phyloP scores from a whole-genome alignment of 2,113 vertebrate species.

The Patagioenas fasciata region DNA sequence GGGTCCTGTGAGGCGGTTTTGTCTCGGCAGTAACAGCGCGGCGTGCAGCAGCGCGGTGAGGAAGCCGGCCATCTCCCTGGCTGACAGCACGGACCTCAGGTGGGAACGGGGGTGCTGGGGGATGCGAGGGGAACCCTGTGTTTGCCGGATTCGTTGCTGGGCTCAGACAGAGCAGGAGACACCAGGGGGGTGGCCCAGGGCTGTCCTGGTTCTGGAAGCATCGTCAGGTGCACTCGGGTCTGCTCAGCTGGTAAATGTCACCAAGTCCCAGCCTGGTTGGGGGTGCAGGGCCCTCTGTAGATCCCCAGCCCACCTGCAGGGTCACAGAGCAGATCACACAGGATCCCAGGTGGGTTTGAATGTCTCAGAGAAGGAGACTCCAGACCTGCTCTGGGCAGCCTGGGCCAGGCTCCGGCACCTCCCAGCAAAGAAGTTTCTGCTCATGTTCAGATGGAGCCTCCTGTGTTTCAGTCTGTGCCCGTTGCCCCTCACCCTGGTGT shows the following conservation, averaged over 20 bases:
- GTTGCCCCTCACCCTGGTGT: too few species aligned
- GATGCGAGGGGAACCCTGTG: accelerated
- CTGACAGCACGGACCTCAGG: conserved; percentile 97
- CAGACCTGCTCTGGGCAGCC: too few species aligned
- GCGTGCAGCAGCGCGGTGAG: conserved; percentile 96
- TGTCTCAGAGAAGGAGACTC: too few species aligned
- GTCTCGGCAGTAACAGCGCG: conserved; percentile 87
- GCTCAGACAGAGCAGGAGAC: not conserved
- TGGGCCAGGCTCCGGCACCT: too few species aligned
- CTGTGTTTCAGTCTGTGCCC: too few species aligned
- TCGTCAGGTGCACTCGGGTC: accelerated
- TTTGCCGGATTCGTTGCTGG: not conserved
- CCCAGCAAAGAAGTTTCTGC: too few species aligned
- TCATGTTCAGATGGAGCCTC: too few species aligned
- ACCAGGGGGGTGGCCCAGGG: not conserved
- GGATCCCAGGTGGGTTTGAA: too few species aligned
- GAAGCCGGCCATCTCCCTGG: conserved; percentile 96
- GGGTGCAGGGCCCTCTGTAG: too few species aligned
- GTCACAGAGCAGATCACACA: too few species aligned
- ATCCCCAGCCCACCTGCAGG: too few species aligned
- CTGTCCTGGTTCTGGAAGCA: not conserved
- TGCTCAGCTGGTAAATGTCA: accelerated
- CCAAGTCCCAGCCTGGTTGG: too few species aligned
- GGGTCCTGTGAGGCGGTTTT: not conserved
- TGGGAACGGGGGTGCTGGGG: not conserved